These are phyloP conservation scores for Macrocentrus cingulum DNA, from an alignment of 1,140 invertebrate species.

Conservation along the genomic window DNA sequence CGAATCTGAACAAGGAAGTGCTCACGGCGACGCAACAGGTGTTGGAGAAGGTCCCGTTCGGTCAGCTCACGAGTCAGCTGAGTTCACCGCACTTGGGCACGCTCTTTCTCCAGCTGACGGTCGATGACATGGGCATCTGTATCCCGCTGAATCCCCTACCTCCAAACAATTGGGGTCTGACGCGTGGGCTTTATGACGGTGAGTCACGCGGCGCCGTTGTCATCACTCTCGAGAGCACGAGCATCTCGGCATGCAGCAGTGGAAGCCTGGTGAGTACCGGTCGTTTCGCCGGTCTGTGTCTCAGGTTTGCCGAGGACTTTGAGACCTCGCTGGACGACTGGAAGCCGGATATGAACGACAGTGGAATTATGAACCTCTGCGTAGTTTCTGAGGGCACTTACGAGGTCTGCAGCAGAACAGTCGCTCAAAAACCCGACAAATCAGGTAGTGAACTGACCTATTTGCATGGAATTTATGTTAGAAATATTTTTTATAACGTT, in stretches of 20 bases:
- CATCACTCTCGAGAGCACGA: slow-evolving; percentile 90
- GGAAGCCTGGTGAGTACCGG: slow-evolving; percentile 77
- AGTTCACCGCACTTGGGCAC: slow-evolving; percentile 79
- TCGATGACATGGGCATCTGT: slow-evolving; percentile 96
- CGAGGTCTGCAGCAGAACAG: slow-evolving; percentile 91
- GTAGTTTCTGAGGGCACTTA: slow-evolving; percentile 97
- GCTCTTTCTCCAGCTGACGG: slow-evolving; percentile 90
- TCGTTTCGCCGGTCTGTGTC: slow-evolving; percentile 83
- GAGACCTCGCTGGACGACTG: slow-evolving; percentile 95
- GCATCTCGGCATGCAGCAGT: slow-evolving; percentile 83
- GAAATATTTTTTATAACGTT: neutral
- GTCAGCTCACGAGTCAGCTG: slow-evolving; percentile 74
- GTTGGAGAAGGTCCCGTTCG: slow-evolving; percentile 73
- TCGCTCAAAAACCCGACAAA: slow-evolving; percentile 73
- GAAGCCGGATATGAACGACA: slow-evolving; percentile 87
- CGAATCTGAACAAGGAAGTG: slow-evolving; percentile 84
- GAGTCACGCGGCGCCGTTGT: slow-evolving; percentile 89
- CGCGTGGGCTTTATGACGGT: slow-evolving; percentile 70
- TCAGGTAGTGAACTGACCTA: slow-evolving; percentile 56
- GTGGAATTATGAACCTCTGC: slow-evolving; percentile 90
- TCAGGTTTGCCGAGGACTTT: slow-evolving; percentile 95
- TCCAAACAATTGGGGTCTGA: slow-evolving; percentile 65
- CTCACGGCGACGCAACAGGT: slow-evolving; percentile 79
- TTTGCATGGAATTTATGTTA: neutral
- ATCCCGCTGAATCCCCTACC: slow-evolving; percentile 85